A percentile compares a stretch with the other conserved stretches of the same genome.
phyloP scores from a whole-genome alignment of 1,140 invertebrate genomes.

The Calephelis virginiensis region DNA sequence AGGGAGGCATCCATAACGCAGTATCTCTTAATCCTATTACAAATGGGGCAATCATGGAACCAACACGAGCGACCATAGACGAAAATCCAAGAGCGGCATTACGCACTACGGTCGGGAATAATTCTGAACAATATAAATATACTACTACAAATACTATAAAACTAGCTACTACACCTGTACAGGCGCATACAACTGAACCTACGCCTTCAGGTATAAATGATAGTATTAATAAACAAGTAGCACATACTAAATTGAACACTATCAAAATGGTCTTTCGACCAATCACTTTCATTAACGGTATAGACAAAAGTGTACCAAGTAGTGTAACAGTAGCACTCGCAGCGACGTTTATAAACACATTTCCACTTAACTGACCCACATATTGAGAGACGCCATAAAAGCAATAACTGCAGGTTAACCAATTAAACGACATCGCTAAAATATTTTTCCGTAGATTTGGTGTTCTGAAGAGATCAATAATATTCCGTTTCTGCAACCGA shows the following conservation, averaged over 20 bases:
- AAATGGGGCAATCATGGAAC: slow-evolving; percentile 84
- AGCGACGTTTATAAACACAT: slow-evolving; percentile 86
- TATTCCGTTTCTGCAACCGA: slow-evolving; percentile 77
- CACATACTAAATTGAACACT: too few species aligned
- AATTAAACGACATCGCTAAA: slow-evolving; percentile 83
- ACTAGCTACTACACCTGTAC: slow-evolving; percentile 84
- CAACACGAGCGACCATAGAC: slow-evolving; percentile 84
- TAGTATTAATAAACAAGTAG: too few species aligned
- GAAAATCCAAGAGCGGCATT: slow-evolving; percentile 83
- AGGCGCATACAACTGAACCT: slow-evolving; percentile 79
- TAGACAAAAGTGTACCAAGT: slow-evolving; percentile 81
- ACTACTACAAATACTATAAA: slow-evolving; percentile 83
- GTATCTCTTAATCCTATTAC: slow-evolving; percentile 74
- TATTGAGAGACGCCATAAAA: slow-evolving; percentile 88
- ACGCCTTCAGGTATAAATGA: too few species aligned
- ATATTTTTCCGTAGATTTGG: slow-evolving; percentile 88
- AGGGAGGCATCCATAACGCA: slow-evolving; percentile 81
- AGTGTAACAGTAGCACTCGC: slow-evolving; percentile 82
- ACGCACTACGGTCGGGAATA: slow-evolving; percentile 84
- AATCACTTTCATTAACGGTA: slow-evolving; percentile 81
- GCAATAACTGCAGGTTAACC: slow-evolving; percentile 85
- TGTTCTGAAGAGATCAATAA: slow-evolving; percentile 86
- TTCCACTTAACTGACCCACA: slow-evolving; percentile 83
- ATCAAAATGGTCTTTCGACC: slow-evolving; percentile 81
- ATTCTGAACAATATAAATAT: slow-evolving; percentile 84